A percentile compares a stretch with the other conserved stretches of the same genome.
Conservation (phyloP, 2,113 vertebrate genomes). For the Halichoeres trimaculatus region DNA sequence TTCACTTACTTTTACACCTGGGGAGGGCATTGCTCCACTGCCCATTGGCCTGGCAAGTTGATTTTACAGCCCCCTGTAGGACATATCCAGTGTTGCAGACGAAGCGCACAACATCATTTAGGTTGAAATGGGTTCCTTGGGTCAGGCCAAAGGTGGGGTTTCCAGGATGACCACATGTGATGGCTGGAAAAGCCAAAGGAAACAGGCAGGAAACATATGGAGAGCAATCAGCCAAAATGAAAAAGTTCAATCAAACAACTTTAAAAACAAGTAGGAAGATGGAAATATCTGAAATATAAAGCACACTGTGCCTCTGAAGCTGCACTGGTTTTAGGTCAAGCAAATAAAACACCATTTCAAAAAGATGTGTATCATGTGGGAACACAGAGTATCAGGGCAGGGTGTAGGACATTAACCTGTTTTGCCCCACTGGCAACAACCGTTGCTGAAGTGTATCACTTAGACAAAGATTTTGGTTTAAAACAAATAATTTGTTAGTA, state of each 20-base stretch:
- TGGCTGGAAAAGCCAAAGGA: constrained; percentile 81
- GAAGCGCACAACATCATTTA: constrained; percentile 93
- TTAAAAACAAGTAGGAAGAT: background rate
- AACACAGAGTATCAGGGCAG: no score
- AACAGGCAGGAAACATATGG: background rate
- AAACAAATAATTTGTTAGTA: no score
- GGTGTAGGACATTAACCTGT: no score
- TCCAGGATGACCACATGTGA: constrained; percentile 97
- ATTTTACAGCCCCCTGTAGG: constrained; percentile 87
- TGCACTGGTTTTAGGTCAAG: no score
- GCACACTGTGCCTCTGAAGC: no score
- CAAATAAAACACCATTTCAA: no score
- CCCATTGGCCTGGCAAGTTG: constrained; percentile 91
- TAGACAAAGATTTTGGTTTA: no score
- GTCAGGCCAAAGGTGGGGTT: constrained; percentile 93
- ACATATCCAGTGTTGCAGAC: constrained; percentile 91
- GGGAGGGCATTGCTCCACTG: constrained; percentile 94
- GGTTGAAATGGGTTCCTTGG: constrained; percentile 94
- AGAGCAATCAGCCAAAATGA: background rate
- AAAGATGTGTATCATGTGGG: no score
- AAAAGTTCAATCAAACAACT: background rate
- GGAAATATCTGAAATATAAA: no score
- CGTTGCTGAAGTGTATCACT: no score
- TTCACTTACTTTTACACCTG: constrained; percentile 94
- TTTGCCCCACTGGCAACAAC: no score